Base-by-base conservation (phyloP, 2,888 invertebrate species). In the Caenorhabditis parvicauda region DNA sequence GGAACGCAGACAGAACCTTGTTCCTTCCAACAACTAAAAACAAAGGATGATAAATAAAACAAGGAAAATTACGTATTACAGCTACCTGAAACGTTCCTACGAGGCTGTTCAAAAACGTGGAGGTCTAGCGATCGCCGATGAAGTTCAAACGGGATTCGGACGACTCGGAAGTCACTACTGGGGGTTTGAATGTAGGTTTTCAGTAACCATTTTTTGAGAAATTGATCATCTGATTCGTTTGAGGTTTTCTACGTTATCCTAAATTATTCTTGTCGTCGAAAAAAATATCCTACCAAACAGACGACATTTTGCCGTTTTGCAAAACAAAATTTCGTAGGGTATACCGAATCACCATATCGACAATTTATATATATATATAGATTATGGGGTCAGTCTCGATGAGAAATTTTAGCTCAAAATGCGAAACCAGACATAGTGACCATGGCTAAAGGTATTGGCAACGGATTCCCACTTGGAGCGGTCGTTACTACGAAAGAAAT, bases 391-490 rank as follows among this genome's bases (percentile, higher is more conserved):
- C n/a, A n/a, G n/a, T n/a, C n/a, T n/a, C n/a, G n/a, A n/a, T 39
- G 41, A 7, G 41, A 7, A 3, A 37, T 60, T 68, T 24, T 55
- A 72, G 69, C 86, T 17, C 93, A 95, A 80, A 90, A 85, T 3
- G 87, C 92, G 6, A 67, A 86, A 22, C 96, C 96, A 0, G 96
- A 96, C 82, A 93, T 96, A 72, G 92, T 94, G 0, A 92, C 93
- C 0, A 88, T 92, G 89, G 93, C 93, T 1, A 94, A 94, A 82
- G 92, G 91, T 37, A 85, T 86, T 55, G 86, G 93, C 0, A 96
- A 96, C 83, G 96, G 96, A 0, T 96, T 91, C 83, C 96, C 96
- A 0, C 83, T 98, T 82, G 95, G 89, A 0, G 95, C 94, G 6
- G 93, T 96, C 0, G 89, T 92, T 0, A 96, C 96, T 0, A 94